These are phyloP conservation scores for Perca schrenkii DNA, from an alignment of 2,113 vertebrate genomes.

Conservation along the genomic window DNA sequence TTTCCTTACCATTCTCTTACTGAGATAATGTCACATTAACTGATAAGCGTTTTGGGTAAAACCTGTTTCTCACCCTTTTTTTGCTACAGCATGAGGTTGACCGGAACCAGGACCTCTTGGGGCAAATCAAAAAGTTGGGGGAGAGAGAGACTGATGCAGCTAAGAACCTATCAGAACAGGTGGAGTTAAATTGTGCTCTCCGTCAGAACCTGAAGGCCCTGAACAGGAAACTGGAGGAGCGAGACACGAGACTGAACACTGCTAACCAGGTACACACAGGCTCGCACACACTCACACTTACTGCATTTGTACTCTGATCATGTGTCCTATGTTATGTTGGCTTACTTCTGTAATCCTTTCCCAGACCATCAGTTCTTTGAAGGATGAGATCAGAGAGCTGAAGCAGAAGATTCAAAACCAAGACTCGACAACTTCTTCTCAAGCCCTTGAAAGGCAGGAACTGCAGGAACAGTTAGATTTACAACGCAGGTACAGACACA, in stretches of 20 bases:
- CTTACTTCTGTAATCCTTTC: conserved; percentile 31
- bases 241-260: conserved; percentile 84
- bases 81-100: conserved; percentile 88
- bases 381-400: conserved; percentile 90
- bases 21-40: neutral
- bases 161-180: conserved; percentile 87
- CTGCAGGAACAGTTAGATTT: conserved; percentile 91
- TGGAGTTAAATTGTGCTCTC: conserved; percentile 83
- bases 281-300: neutral
- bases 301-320: neutral
- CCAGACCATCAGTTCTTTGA: conserved; percentile 85
- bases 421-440: conserved; percentile 87
- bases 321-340: conserved; percentile 1
- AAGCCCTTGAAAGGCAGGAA: conserved; percentile 89
- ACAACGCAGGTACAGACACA: conserved; percentile 85
- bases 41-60: neutral
- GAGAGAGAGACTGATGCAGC: conserved; percentile 85
- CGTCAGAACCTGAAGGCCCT: conserved; percentile 86
- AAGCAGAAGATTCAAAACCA: conserved; percentile 90
- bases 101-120: conserved; percentile 91
- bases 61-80: neutral
- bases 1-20: neutral
- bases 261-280: conserved; percentile 87
- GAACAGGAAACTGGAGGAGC: conserved; percentile 88
- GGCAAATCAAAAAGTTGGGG: conserved; percentile 88